A percentile compares a stretch with the other conserved stretches of the same genome.
Evolutionary conservation across 2,113 vertebrate genomes (phyloP).

Genomic region (Eudyptes chrysolophus): DNA sequence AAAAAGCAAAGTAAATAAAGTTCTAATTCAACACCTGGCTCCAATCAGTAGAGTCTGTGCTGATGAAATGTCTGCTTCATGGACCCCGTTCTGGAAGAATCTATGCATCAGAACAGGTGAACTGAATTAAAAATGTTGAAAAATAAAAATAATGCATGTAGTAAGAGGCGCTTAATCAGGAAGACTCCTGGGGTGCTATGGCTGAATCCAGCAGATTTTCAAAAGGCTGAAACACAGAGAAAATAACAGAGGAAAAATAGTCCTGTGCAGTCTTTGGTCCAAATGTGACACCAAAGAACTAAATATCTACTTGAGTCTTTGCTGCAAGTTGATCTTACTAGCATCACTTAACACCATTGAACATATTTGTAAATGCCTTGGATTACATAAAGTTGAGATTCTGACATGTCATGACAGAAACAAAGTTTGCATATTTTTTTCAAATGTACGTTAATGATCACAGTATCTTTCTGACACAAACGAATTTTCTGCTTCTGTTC

Average conservation of each 20-base stretch:
- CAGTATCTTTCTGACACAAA: neutral
- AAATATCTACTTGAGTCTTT: neutral
- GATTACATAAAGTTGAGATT: neutral
- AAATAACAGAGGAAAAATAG: neutral
- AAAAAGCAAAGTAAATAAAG: neutral
- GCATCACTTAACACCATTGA: neutral
- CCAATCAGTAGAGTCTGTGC: neutral
- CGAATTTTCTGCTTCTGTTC: neutral
- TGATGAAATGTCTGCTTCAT: neutral
- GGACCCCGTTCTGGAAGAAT: neutral
- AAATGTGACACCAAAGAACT: neutral
- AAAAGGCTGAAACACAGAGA: neutral
- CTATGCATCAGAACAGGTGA: neutral
- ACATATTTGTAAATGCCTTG: too few relatives aligned
- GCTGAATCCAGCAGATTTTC: neutral
- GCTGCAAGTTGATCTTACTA: neutral
- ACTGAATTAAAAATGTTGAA: neutral
- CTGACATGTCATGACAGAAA: neutral
- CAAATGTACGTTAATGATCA: neutral
- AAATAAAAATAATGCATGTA: neutral
- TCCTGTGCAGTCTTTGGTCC: neutral
- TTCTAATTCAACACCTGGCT: neutral
- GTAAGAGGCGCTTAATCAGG: neutral
- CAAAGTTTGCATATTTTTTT: neutral
- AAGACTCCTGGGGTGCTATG: neutral